These are phyloP conservation scores for Drosophila parabipectinata DNA, from an alignment of 1,140 invertebrate species.

Conservation along the genomic window DNA sequence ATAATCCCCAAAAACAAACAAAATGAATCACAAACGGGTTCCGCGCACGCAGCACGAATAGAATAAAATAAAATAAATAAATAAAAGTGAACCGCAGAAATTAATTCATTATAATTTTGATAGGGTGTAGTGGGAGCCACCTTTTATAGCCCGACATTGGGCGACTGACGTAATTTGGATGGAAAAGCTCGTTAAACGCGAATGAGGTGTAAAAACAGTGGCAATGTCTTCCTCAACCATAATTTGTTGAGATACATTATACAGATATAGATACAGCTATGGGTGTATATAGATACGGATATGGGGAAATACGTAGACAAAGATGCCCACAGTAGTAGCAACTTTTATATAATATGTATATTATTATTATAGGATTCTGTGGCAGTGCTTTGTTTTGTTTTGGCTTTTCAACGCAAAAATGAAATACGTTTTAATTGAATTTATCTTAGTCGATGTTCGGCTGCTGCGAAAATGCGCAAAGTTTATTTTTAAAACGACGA, in stretches of 20 bases:
- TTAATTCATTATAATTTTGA: slow-evolving; percentile 35
- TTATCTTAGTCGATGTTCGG: slow-evolving; percentile 53
- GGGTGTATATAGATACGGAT: slow-evolving; percentile 3
- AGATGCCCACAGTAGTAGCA: slow-evolving; percentile 10
- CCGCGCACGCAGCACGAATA: slow-evolving; percentile 51
- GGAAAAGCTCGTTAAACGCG: slow-evolving; percentile 57
- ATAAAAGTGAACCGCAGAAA: slow-evolving; percentile 23
- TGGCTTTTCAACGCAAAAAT: slow-evolving; percentile 63
- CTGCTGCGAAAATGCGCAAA: slow-evolving; percentile 65
- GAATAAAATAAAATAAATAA: slow-evolving; percentile 29
- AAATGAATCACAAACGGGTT: slow-evolving; percentile 67
- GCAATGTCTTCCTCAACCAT: slow-evolving; percentile 52
- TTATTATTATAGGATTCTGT: slow-evolving; percentile 4
- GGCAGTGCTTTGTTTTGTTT: slow-evolving; percentile 48
- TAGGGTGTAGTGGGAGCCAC: slow-evolving; percentile 9
- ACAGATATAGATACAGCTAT: slow-evolving; percentile 1
- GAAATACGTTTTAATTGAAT: slow-evolving; percentile 80
- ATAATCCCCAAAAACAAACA: slow-evolving; percentile 61
- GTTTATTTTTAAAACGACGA: slow-evolving; percentile 67
- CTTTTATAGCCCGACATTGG: slow-evolving; percentile 29
- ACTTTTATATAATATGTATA: slow-evolving; percentile 65
- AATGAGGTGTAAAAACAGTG: slow-evolving; percentile 67
- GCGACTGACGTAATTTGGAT: slow-evolving; percentile 61
- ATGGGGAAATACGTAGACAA: slow-evolving; percentile 2
- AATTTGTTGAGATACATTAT: slow-evolving; percentile 51